Conservation (phyloP, 1,140 invertebrate genomes). For the Pinna nobilis region DNA sequence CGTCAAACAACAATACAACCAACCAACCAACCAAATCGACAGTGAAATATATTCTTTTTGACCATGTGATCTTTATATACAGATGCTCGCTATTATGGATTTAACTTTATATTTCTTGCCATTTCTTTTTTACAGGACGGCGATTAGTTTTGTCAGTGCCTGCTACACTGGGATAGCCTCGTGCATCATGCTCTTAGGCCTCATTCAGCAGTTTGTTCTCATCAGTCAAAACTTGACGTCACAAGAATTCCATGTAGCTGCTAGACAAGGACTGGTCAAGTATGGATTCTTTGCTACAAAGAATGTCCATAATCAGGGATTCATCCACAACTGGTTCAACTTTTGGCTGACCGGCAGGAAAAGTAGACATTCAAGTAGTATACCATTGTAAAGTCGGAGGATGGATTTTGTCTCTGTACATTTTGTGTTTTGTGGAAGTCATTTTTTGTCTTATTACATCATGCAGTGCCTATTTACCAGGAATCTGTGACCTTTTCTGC, state of each 20-base stretch:
- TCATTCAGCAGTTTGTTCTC: slow-evolving; percentile 63
- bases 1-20: no score
- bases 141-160: slow-evolving; percentile 60
- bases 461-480: no score
- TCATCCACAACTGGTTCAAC: slow-evolving; percentile 62
- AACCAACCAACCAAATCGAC: no score
- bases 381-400: background rate
- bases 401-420: no score
- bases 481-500: no score
- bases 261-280: slow-evolving; percentile 24
- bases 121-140: slow-evolving; percentile 49
- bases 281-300: slow-evolving; percentile 48
- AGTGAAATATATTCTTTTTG: no score
- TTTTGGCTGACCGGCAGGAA: slow-evolving; percentile 43
- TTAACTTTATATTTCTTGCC: background rate
- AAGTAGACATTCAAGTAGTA: background rate
- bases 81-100: no score
- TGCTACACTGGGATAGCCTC: slow-evolving; percentile 51
- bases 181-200: slow-evolving; percentile 48
- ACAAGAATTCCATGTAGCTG: slow-evolving; percentile 64
- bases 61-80: no score
- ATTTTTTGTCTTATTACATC: no score
- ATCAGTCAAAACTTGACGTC: slow-evolving; percentile 70
- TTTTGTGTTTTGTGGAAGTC: no score
- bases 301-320: slow-evolving; percentile 64